Evolutionary conservation across 2,113 vertebrate species (phyloP).

Genomic region (Antennarius striatus): DNA sequence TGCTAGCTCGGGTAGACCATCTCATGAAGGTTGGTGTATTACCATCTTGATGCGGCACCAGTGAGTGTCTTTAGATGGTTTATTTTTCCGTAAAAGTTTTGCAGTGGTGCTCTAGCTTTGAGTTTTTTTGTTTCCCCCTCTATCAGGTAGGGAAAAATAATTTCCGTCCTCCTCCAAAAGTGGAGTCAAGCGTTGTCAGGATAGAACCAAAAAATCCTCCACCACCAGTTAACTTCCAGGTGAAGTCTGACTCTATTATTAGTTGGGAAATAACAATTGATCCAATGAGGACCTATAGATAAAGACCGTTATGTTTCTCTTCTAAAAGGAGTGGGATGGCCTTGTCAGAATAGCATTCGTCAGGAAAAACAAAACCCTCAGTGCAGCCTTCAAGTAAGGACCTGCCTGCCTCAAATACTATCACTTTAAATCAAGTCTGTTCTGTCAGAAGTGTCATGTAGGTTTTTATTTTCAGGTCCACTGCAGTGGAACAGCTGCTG

Average conservation of each 20-base stretch:
- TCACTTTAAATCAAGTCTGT: background rate
- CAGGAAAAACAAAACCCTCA: slow-evolving; percentile 97
- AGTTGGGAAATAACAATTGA: background rate
- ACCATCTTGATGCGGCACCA: background rate
- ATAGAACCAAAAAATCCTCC: slow-evolving; percentile 98
- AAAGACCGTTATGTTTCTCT: background rate
- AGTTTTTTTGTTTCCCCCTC: background rate
- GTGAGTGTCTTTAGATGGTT: background rate
- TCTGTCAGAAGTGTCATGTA: background rate
- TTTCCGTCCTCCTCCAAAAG: slow-evolving; percentile 96
- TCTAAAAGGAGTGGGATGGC: slow-evolving; percentile 94
- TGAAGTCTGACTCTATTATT: slow-evolving; percentile 50
- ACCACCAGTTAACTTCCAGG: slow-evolving; percentile 96
- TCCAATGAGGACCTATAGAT: background rate
- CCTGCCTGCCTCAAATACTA: background rate
- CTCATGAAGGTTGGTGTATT: slow-evolving; percentile 90
- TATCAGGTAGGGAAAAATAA: slow-evolving; percentile 95
- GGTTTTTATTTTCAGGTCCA: slow-evolving; percentile 77
- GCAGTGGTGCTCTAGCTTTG: background rate
- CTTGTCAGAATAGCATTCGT: slow-evolving; percentile 97
- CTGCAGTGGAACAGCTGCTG: slow-evolving; percentile 90
- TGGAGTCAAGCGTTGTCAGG: slow-evolving; percentile 97
- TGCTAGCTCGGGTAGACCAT: slow-evolving; percentile 94
- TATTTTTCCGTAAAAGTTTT: background rate
- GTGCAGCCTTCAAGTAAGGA: slow-evolving; percentile 94